These are phyloP conservation scores for Rhimphoctona megacephalus DNA, from an alignment of 2,888 invertebrate genomes.

Conservation along the genomic window DNA sequence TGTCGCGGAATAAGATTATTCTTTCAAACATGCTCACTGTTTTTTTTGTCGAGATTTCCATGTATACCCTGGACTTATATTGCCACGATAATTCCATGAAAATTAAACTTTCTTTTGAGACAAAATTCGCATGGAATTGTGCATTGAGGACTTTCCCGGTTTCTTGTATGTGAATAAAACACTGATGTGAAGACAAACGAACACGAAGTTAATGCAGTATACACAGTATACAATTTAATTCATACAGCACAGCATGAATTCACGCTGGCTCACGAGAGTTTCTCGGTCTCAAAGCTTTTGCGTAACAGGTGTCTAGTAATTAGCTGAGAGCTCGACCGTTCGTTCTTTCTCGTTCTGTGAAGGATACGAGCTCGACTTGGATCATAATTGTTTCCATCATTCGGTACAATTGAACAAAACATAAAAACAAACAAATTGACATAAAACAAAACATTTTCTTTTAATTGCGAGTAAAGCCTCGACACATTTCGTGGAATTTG, in stretches of 20 bases:
- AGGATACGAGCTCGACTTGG: conserved; percentile 16
- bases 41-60: conserved; percentile 14
- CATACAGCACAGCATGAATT: conserved; percentile 38
- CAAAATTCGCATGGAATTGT: conserved; percentile 46
- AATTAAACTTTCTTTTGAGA: conserved; percentile 66
- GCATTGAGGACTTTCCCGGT: conserved; percentile 66
- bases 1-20: conserved; percentile 52
- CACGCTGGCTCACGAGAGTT: conserved; percentile 56
- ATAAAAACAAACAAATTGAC: conserved; percentile 3
- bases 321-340: conserved; percentile 60
- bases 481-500: neutral
- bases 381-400: conserved; percentile 57
- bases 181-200: neutral
- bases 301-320: conserved; percentile 70
- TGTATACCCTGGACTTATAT: neutral
- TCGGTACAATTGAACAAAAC: conserved; percentile 29
- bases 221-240: conserved; percentile 49
- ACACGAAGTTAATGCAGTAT: neutral
- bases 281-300: conserved; percentile 68
- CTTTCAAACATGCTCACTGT: neutral
- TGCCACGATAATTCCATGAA: conserved; percentile 44
- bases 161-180: conserved; percentile 25
- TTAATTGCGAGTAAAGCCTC: neutral
- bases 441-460: neutral
- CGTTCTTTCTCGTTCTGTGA: conserved; percentile 46